phyloP scores from a whole-genome alignment of 1,140 invertebrate species.

The Musca domestica region DNA sequence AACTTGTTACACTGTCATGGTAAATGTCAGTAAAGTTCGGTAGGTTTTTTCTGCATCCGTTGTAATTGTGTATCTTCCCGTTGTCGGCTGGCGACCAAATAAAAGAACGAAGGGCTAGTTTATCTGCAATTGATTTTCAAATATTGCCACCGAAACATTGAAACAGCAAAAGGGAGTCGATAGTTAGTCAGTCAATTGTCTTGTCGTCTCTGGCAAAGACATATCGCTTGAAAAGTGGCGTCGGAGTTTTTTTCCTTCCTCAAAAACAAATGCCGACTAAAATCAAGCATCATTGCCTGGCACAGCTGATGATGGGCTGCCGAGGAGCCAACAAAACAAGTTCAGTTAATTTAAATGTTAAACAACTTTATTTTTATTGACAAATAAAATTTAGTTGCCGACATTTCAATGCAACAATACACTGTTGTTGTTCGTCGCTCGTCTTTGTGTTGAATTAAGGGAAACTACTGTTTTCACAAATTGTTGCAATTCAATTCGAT shows the following conservation, averaged over 20 bases:
- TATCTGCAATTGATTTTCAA: neutral
- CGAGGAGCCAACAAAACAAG: neutral
- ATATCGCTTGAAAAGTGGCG: slow-evolving; percentile 1
- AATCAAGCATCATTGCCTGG: no score
- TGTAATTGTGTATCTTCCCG: neutral
- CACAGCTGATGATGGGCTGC: neutral
- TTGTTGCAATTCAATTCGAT: no score
- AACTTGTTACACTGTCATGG: slow-evolving; percentile 21
- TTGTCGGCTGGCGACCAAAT: neutral
- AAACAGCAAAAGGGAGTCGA: neutral
- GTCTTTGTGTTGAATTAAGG: neutral
- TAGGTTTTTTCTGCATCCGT: neutral
- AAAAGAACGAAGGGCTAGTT: neutral
- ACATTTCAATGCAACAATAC: slow-evolving; percentile 6
- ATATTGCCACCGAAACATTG: neutral
- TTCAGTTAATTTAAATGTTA: slow-evolving; percentile 15
- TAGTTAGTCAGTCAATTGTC: no score
- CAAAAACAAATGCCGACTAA: no score
- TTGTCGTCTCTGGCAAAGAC: no score
- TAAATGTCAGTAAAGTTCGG: slow-evolving; percentile 16
- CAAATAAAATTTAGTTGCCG: neutral
- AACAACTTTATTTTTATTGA: slow-evolving; percentile 21
- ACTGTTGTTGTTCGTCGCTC: neutral
- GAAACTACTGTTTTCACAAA: no score
- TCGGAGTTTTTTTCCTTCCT: slow-evolving; percentile 1